These are phyloP conservation scores for Andrena praecox DNA, from an alignment of 2,888 invertebrate species.

Conservation along the genomic window DNA sequence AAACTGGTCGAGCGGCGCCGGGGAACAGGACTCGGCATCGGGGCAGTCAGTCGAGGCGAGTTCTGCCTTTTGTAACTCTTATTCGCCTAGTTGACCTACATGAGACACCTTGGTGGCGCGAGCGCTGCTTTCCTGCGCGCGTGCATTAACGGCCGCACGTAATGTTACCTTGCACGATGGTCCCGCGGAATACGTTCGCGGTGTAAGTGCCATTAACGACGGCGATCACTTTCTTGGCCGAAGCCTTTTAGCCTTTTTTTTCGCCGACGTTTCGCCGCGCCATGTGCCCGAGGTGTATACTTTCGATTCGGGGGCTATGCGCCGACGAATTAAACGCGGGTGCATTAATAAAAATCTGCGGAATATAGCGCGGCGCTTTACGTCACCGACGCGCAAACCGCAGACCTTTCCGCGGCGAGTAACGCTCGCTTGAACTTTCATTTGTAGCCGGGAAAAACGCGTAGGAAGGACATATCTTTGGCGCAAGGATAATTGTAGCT, in stretches of 20 bases:
- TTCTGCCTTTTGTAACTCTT: slow-evolving; percentile 52
- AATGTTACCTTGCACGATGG: neutral
- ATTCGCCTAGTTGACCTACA: slow-evolving; percentile 51
- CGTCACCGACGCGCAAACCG: slow-evolving; percentile 40
- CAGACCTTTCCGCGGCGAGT: slow-evolving; percentile 27
- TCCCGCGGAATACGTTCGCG: neutral
- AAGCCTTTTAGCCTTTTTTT: neutral
- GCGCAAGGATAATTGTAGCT: slow-evolving; percentile 10
- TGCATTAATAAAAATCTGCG: neutral
- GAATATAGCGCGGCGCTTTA: slow-evolving; percentile 11
- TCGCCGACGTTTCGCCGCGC: neutral
- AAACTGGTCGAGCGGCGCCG: slow-evolving; percentile 28
- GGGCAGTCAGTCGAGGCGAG: slow-evolving; percentile 37
- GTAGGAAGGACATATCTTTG: slow-evolving; percentile 46
- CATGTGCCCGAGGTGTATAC: neutral
- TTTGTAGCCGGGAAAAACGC: slow-evolving; percentile 36
- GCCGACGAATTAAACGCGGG: slow-evolving; percentile 4
- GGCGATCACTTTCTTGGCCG: neutral
- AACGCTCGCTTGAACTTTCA: slow-evolving; percentile 48
- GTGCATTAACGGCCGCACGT: neutral
- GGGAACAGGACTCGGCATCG: slow-evolving; percentile 24
- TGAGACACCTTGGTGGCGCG: slow-evolving; percentile 26
- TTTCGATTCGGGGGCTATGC: slow-evolving; percentile 9
- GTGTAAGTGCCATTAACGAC: neutral
- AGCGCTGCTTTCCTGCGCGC: neutral